phyloP scores from a whole-genome alignment of 2,797 vertebrate species.

The Anniella stebbinsi region DNA sequence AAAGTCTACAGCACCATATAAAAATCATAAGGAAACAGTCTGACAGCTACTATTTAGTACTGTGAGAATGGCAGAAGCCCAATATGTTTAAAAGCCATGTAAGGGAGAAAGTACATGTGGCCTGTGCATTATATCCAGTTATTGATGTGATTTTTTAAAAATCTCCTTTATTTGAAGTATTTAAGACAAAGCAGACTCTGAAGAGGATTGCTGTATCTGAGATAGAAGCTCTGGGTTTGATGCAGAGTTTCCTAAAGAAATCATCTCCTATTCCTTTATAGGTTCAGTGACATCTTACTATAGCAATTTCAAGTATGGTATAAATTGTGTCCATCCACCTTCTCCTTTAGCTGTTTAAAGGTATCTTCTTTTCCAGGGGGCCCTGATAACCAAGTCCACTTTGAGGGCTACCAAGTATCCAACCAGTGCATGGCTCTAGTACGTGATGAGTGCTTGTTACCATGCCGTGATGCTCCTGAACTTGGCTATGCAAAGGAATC shows the following conservation, averaged over 20 bases:
- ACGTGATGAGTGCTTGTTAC: constrained; percentile 94
- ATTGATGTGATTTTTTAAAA: background rate
- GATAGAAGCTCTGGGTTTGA: background rate
- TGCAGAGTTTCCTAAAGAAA: background rate
- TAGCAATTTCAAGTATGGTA: background rate
- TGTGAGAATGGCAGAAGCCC: background rate
- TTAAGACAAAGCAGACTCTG: background rate
- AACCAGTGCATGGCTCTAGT: constrained; percentile 99
- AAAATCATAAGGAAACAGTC: background rate
- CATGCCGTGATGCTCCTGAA: constrained; percentile 93
- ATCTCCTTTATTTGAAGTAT: background rate
- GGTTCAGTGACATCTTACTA: accelerated
- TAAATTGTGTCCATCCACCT: background rate
- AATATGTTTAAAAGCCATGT: background rate
- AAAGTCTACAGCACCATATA: background rate
- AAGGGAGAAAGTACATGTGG: background rate
- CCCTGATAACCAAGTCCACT: constrained; percentile 99
- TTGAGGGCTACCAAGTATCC: constrained; percentile 98
- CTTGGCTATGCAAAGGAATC: constrained; percentile 98
- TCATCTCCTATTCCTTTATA: accelerated
- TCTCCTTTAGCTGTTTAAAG: background rate
- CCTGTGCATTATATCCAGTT: background rate
- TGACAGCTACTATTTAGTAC: background rate
- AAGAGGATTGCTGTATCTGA: background rate
- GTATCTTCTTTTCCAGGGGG: constrained; percentile 81